Evolutionary conservation across 2,888 invertebrate species (phyloP).

Genomic region (Synanthedon andrenaeformis): DNA sequence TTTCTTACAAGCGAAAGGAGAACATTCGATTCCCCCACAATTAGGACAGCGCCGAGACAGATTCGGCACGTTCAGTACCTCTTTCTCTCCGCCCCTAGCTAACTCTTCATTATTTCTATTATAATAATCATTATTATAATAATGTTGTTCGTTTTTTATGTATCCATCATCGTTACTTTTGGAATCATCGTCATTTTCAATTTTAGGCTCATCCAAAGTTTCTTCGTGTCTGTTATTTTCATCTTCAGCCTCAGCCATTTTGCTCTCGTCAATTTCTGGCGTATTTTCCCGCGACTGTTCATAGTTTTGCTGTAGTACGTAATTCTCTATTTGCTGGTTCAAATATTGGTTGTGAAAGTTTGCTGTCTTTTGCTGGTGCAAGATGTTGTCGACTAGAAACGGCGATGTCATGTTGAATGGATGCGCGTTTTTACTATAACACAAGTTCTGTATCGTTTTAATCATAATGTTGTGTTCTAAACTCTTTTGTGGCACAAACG

Average conservation of each 20-base stretch:
- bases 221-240: conserved; percentile 29
- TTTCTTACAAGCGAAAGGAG: conserved; percentile 58
- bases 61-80: conserved; percentile 52
- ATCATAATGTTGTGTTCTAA: conserved; percentile 61
- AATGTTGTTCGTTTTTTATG: conserved; percentile 42
- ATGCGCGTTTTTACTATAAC: conserved; percentile 42
- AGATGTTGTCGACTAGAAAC: conserved; percentile 72
- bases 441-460: conserved; percentile 59
- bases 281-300: conserved; percentile 48
- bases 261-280: conserved; percentile 45
- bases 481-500: conserved; percentile 32
- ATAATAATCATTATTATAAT: conserved; percentile 43
- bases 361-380: conserved; percentile 68
- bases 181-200: conserved; percentile 46
- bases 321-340: conserved; percentile 62
- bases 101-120: conserved; percentile 23
- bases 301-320: conserved; percentile 41
- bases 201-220: conserved; percentile 29
- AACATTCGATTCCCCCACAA: conserved; percentile 70
- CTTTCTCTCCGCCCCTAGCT: conserved; percentile 28
- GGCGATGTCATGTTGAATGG: conserved; percentile 70
- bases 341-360: conserved; percentile 65
- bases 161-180: conserved; percentile 44
- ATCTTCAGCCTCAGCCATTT: conserved; percentile 32
- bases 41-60: conserved; percentile 58